Conservation (phyloP, 2,888 invertebrate genomes). For the Unio delphinus region DNA sequence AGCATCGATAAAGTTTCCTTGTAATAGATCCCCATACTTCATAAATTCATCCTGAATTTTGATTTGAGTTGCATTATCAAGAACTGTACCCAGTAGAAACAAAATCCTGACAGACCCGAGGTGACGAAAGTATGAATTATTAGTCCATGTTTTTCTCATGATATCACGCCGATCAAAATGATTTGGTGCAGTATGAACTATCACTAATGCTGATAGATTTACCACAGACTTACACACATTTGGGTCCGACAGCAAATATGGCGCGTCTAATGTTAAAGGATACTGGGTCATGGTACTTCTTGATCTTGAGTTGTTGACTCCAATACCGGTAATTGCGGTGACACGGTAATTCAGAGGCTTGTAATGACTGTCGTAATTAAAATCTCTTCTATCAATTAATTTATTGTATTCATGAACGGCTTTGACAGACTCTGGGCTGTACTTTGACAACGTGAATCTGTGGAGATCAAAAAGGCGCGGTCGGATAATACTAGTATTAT, state of each 20-base stretch:
- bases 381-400: too few relatives aligned
- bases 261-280: slow-evolving; percentile 19
- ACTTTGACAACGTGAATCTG: too few relatives aligned
- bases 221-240: slow-evolving; percentile 18
- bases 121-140: slow-evolving; percentile 26
- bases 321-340: too few relatives aligned
- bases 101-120: slow-evolving; percentile 25
- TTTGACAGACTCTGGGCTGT: too few relatives aligned
- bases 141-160: slow-evolving; percentile 47
- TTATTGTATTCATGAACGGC: too few relatives aligned
- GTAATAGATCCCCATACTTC: slow-evolving; percentile 43
- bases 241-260: slow-evolving; percentile 23
- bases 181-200: slow-evolving; percentile 40
- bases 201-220: slow-evolving; percentile 19
- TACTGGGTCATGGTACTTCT: slow-evolving; percentile 12
- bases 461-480: too few relatives aligned
- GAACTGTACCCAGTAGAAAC: slow-evolving; percentile 43
- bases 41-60: slow-evolving; percentile 33
- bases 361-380: too few relatives aligned
- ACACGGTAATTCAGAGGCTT: too few relatives aligned
- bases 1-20: slow-evolving; percentile 51
- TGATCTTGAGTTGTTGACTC: too few relatives aligned
- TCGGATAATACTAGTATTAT: too few relatives aligned
- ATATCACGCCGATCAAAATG: slow-evolving; percentile 30
- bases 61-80: slow-evolving; percentile 18